Evolutionary conservation across 1,140 invertebrate species (phyloP).

Genomic region (Bilobella aurantiaca): DNA sequence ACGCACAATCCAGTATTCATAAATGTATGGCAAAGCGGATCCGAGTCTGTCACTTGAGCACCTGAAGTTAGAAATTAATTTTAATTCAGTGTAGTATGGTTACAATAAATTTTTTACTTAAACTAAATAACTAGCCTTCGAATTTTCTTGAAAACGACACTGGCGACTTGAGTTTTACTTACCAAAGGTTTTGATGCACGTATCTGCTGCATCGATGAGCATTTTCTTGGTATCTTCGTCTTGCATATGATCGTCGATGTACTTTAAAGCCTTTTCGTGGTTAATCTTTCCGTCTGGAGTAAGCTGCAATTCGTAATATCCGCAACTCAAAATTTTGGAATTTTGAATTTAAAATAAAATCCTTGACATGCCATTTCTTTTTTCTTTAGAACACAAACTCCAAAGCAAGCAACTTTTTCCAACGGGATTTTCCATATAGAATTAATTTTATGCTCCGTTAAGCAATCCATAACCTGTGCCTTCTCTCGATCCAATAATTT

Average conservation of each 20-base stretch:
- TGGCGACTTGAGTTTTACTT: too few relatives aligned
- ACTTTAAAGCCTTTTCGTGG: constrained; percentile 20
- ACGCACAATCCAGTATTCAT: constrained; percentile 30
- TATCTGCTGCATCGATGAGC: constrained; percentile 17
- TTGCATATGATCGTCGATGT: constrained; percentile 20
- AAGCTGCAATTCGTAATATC: constrained; percentile 2
- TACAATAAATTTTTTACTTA: too few relatives aligned
- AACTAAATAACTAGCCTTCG: too few relatives aligned
- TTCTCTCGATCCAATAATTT: constrained; percentile 20
- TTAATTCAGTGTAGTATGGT: too few relatives aligned
- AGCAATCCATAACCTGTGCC: constrained; percentile 9
- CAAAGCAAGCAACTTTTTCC: constrained; percentile 15
- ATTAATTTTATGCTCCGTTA: constrained; percentile 11
- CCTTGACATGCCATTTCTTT: constrained; percentile 15
- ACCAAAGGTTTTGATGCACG: constrained; percentile 20
- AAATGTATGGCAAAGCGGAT: constrained; percentile 28
- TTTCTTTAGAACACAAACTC: background rate
- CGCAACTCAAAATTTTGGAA: background rate
- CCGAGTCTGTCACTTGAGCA: constrained; percentile 13
- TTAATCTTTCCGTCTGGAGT: constrained; percentile 17
- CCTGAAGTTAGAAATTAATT: too few relatives aligned
- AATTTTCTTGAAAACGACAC: too few relatives aligned
- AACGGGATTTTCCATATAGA: constrained; percentile 22
- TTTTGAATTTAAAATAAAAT: background rate
- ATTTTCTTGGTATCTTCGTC: constrained; percentile 13